Evolutionary conservation across 2,113 vertebrate genomes (phyloP), one percentile per base, ranked within the genome.

Genomic region (Ursus arctos): DNA sequence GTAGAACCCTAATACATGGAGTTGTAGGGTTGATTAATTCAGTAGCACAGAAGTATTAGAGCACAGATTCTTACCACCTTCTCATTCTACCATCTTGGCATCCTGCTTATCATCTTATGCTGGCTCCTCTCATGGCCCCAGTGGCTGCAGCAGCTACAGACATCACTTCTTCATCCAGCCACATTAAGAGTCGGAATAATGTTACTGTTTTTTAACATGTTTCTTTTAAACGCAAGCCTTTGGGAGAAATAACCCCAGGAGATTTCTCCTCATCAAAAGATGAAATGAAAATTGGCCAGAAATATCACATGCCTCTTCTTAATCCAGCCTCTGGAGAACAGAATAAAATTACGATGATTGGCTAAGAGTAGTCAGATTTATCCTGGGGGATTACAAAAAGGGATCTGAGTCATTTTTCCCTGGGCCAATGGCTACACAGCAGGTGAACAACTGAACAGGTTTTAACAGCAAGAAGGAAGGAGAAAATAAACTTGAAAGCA

Each of bases 151-250:
- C 31, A 91, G 31, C 74, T 91, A 36, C 72, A 33, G 24, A 87
- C 31, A 59, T 83, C 61, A 85, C 31, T 90, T 96, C 61, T 21
- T 90, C n/a, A 31, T 31, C 8, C 14, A 96, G 28, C n/a, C 57
- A 82, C 31, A 40, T 24, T 7, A 31, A 87, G 22, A 91, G 57
- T 76, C 14, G 65, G 28, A 85, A 92, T 51, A 76, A 87, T 55
- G 24, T 74, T 28, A 49, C 2, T 53, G 33, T 67, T 81, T 76
- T 49, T 87, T 87, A 47, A n/a, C 19, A 47, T 33, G 14, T 55
- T 93, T 55, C 24, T 94, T 94, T 36, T 49, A 57, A 87, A 31
- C 87, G 24, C 47, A 84, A 82, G 76, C 5, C 36, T 94, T 87
- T 91, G 74, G 80, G 55, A 83, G 31, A 86, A 80, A 49, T n/a